phyloP scores from a whole-genome alignment of 2,888 invertebrate species.

The Melikaiella ostensackeni region DNA sequence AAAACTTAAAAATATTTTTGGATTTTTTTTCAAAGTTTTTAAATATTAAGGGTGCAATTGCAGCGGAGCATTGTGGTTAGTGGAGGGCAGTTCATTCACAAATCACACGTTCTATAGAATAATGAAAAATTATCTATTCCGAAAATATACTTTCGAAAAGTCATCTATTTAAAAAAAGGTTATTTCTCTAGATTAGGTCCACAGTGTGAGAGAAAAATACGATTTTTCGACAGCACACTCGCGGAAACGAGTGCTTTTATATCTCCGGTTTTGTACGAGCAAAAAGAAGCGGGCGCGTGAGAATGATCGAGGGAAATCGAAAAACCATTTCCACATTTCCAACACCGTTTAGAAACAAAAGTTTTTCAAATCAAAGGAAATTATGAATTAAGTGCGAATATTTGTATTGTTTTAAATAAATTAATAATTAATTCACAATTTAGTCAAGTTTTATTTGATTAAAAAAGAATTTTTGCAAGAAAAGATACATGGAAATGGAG shows the following conservation, averaged over 20 bases:
- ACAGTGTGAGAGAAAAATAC: conserved; percentile 25
- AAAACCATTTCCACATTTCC: background rate
- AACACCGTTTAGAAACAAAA: background rate
- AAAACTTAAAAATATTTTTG: background rate
- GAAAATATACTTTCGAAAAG: conserved; percentile 32
- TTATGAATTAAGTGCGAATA: background rate
- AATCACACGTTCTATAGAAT: conserved; percentile 28
- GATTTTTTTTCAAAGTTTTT: background rate
- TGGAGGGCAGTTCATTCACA: conserved; percentile 34
- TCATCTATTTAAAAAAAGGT: conserved; percentile 17
- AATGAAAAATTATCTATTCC: conserved; percentile 32
- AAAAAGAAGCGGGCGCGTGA: conserved; percentile 19
- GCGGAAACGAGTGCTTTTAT: conserved; percentile 15
- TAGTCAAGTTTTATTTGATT: background rate
- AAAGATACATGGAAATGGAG: background rate
- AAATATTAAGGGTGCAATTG: conserved; percentile 1
- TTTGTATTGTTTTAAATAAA: background rate
- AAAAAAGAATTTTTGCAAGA: background rate
- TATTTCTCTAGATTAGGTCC: conserved; percentile 20
- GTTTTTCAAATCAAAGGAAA: background rate
- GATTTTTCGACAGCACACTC: conserved; percentile 24
- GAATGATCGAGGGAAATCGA: background rate
- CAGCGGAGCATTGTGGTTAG: background rate
- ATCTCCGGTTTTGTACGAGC: conserved; percentile 29
- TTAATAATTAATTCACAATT: no score